These are phyloP conservation scores for Druon quercuslanigerum DNA, from an alignment of 1,140 invertebrate species.

Conservation along the genomic window DNA sequence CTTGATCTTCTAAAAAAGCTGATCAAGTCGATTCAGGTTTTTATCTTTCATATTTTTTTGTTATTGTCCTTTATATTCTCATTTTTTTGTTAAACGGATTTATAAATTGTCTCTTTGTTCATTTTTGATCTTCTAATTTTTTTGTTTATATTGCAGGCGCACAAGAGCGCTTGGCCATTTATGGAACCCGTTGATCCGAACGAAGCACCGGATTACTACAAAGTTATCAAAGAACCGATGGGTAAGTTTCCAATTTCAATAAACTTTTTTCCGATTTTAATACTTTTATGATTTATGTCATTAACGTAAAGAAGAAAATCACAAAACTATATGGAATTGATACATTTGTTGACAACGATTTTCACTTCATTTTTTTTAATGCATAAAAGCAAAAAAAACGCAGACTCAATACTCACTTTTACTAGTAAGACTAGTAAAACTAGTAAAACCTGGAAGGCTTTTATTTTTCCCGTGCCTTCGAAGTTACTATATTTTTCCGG, in stretches of 20 bases:
- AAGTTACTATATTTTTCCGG: no score
- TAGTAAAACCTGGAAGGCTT: no score
- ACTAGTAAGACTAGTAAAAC: no score
- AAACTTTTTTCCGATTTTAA: background rate
- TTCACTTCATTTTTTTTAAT: no score
- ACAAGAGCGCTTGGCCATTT: conserved; percentile 98
- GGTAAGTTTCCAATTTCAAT: conserved; percentile 80
- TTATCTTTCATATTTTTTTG: conserved; percentile 10
- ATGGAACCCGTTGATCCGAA: conserved; percentile 96
- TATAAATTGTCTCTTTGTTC: background rate
- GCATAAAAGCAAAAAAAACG: no score
- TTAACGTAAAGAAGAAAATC: background rate
- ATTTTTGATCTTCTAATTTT: conserved; percentile 38
- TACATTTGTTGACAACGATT: no score
- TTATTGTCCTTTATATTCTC: conserved; percentile 11
- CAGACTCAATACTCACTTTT: no score
- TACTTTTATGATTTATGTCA: background rate
- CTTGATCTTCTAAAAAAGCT: conserved; percentile 89
- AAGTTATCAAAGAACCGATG: conserved; percentile 98
- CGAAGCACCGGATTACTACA: conserved; percentile 97
- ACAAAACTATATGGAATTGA: no score
- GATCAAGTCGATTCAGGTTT: conserved; percentile 92
- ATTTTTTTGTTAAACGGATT: conserved; percentile 15
- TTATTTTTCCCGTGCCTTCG: no score
- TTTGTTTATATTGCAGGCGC: conserved; percentile 76